Evolutionary conservation across 2,888 invertebrate species (phyloP).

Genomic region (Eristalinus sepulchralis): DNA sequence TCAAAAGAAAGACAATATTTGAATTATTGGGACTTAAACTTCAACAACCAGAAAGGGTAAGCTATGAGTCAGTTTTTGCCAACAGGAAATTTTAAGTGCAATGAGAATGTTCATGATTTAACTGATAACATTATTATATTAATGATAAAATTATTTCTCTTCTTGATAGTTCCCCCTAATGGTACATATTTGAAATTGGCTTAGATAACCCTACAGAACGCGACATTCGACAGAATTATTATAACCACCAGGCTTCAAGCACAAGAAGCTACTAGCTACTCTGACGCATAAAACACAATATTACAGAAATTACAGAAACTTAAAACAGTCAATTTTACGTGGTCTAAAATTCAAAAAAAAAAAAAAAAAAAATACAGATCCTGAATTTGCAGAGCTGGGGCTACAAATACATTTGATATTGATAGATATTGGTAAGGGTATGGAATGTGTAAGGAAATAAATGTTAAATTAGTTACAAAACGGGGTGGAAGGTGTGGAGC

Average conservation of each 20-base stretch:
- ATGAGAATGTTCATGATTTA: too few species aligned
- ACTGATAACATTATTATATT: too few species aligned
- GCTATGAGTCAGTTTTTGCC: background rate
- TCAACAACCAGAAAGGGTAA: conserved; percentile 1
- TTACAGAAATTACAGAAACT: background rate
- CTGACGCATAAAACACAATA: background rate
- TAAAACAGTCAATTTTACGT: background rate
- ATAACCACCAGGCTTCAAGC: too few species aligned
- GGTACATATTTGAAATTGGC: conserved; percentile 1
- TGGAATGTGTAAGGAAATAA: conserved; percentile 11
- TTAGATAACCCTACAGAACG: background rate
- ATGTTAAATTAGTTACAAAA: conserved; percentile 8
- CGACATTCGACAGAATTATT: too few species aligned
- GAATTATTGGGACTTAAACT: conserved; percentile 18
- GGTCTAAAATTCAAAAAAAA: background rate
- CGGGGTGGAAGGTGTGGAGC: background rate
- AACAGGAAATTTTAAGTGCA: background rate
- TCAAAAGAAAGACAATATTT: too few species aligned
- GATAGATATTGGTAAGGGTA: background rate
- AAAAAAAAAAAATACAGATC: background rate
- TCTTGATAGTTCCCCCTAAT: too few species aligned
- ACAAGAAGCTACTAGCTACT: background rate
- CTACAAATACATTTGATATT: background rate
- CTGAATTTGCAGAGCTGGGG: background rate
- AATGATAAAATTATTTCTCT: too few species aligned